phyloP scores from a whole-genome alignment of 2,113 vertebrate species.

The Nibea albiflora region DNA sequence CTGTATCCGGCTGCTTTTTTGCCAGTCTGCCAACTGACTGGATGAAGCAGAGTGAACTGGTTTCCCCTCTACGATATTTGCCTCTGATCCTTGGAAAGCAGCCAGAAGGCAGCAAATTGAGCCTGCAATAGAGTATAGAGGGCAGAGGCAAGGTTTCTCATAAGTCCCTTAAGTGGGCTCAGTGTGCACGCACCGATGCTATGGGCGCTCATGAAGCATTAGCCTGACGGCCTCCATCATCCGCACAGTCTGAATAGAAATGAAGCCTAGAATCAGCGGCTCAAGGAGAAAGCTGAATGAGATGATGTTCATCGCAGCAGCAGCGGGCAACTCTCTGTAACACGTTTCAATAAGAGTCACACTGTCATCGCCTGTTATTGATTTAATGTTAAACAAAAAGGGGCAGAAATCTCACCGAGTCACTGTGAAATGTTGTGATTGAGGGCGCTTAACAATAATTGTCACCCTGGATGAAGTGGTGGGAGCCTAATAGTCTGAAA shows the following conservation, averaged over 20 bases:
- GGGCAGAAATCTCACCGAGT: slow-evolving; percentile 27
- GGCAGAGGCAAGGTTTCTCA: slow-evolving; percentile 67
- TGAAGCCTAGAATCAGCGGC: slow-evolving; percentile 45
- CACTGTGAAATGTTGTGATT: slow-evolving; percentile 42
- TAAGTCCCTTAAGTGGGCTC: slow-evolving; percentile 71
- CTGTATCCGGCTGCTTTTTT: slow-evolving; percentile 59
- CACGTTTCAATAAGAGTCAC: slow-evolving; percentile 43
- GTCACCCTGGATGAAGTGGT: slow-evolving; percentile 45
- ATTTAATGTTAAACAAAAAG: slow-evolving; percentile 41
- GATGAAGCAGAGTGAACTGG: slow-evolving; percentile 63
- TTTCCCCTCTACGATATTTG: slow-evolving; percentile 57
- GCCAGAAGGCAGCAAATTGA: slow-evolving; percentile 68
- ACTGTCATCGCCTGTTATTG: slow-evolving; percentile 10
- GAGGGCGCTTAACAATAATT: slow-evolving; percentile 54
- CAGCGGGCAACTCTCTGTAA: slow-evolving; percentile 22
- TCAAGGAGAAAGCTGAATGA: slow-evolving; percentile 36
- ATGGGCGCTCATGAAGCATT: slow-evolving; percentile 55
- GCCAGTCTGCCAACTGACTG: slow-evolving; percentile 61
- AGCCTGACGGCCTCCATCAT: slow-evolving; percentile 48
- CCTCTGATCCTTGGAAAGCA: slow-evolving; percentile 59
- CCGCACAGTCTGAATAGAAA: slow-evolving; percentile 52
- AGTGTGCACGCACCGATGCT: slow-evolving; percentile 47
- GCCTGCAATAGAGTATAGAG: slow-evolving; percentile 72
- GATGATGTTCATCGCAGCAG: slow-evolving; percentile 37
- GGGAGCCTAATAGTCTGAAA: slow-evolving; percentile 48